Evolutionary conservation across 2,888 invertebrate species (phyloP).

Genomic region (Stegana nigrithorax): DNA sequence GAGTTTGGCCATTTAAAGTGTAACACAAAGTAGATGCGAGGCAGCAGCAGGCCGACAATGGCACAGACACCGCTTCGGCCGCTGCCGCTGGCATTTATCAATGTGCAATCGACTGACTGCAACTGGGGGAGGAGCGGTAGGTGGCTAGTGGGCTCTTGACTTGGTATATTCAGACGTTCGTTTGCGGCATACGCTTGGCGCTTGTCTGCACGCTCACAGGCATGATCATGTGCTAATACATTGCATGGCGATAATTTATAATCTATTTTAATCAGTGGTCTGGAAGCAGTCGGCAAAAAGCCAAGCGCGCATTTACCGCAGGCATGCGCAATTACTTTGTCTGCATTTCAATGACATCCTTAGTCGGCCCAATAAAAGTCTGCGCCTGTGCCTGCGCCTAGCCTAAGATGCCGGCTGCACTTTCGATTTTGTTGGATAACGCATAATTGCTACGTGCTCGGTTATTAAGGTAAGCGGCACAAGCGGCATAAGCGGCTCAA

Average conservation of each 20-base stretch:
- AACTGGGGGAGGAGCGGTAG: not conserved
- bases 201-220: constrained; percentile 1
- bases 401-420: too few relatives aligned
- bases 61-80: not conserved
- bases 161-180: not conserved
- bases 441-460: too few relatives aligned
- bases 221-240: constrained; percentile 32
- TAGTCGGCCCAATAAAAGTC: constrained; percentile 21
- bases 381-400: not conserved
- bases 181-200: constrained; percentile 13
- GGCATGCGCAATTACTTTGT: constrained; percentile 62
- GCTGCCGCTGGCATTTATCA: constrained; percentile 13
- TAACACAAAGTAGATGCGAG: constrained; percentile 1
- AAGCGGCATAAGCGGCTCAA: too few relatives aligned
- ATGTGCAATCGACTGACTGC: not conserved
- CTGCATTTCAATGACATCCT: constrained; percentile 60
- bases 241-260: constrained; percentile 54
- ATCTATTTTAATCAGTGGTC: constrained; percentile 58
- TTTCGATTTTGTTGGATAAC: not conserved
- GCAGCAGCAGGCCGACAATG: not conserved
- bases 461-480: too few relatives aligned
- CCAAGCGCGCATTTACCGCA: constrained; percentile 17
- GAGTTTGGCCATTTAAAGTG: constrained; percentile 6
- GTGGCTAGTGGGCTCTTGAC: too few relatives aligned
- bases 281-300: not conserved